phyloP scores from a whole-genome alignment of 2,113 vertebrate genomes.

The Ancistrus triradiatus region DNA sequence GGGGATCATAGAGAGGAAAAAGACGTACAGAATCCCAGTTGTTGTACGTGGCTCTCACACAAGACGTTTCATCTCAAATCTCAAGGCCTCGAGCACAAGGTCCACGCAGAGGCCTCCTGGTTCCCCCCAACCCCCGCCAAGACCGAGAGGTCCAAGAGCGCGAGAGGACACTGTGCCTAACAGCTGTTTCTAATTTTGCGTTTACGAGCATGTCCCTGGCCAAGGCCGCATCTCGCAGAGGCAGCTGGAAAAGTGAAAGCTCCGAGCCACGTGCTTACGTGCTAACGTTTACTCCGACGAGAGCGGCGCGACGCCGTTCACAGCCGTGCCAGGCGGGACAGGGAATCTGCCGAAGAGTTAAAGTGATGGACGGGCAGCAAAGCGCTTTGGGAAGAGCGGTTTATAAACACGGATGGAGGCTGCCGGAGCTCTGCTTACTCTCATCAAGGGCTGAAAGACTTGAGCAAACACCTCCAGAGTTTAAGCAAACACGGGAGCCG shows the following conservation, averaged over 20 bases:
- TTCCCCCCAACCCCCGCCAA: slow-evolving; percentile 31
- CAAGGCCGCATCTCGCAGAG: slow-evolving; percentile 50
- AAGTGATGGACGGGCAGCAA: slow-evolving; percentile 9
- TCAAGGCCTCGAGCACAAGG: slow-evolving; percentile 26
- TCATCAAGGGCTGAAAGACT: slow-evolving; percentile 39
- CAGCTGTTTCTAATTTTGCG: slow-evolving; percentile 61
- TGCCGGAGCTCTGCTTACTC: slow-evolving; percentile 33
- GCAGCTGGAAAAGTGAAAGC: slow-evolving; percentile 25
- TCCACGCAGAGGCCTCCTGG: slow-evolving; percentile 35
- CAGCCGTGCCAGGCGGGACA: too few relatives aligned
- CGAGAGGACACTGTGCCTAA: slow-evolving; percentile 25
- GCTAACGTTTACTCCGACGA: neutral
- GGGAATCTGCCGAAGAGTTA: slow-evolving; percentile 1
- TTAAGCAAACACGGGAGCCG: slow-evolving; percentile 22
- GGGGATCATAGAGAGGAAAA: too few relatives aligned
- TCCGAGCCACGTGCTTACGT: slow-evolving; percentile 24
- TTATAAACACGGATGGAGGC: slow-evolving; percentile 29
- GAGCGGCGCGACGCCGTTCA: too few relatives aligned
- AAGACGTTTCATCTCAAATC: slow-evolving; percentile 39
- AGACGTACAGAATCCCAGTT: too few relatives aligned
- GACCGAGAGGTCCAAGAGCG: slow-evolving; percentile 22
- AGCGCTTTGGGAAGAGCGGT: slow-evolving; percentile 22
- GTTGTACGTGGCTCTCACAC: slow-evolving; percentile 26
- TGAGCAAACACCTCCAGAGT: slow-evolving; percentile 37
- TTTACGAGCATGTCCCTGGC: slow-evolving; percentile 59